Conservation (phyloP, 2,797 vertebrate species). For the Cynodonichthys magdalenae region DNA sequence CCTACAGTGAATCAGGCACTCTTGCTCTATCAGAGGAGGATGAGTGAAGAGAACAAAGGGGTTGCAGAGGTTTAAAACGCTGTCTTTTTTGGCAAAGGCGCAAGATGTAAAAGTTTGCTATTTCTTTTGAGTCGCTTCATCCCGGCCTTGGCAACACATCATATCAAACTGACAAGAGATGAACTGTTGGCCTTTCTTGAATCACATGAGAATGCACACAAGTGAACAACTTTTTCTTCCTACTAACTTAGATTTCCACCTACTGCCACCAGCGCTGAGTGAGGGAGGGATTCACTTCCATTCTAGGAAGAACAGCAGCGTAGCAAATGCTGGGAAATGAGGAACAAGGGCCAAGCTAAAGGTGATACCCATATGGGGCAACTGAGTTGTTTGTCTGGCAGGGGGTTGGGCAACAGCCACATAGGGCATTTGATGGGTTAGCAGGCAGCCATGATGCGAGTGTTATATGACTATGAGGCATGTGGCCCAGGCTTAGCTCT, state of each 20-base stretch:
- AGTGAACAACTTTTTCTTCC: constrained; percentile 54
- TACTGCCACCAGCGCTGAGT: constrained; percentile 45
- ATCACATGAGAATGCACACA: constrained; percentile 57
- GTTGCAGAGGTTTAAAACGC: constrained; percentile 70
- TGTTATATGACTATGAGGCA: constrained; percentile 76
- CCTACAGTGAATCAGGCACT: constrained; percentile 69
- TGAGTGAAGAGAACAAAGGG: constrained; percentile 76
- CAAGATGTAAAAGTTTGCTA: constrained; percentile 66
- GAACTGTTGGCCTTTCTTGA: constrained; percentile 63
- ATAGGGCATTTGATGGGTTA: constrained; percentile 45
- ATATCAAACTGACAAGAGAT: constrained; percentile 72
- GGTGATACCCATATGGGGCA: constrained; percentile 68
- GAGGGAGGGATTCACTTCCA: constrained; percentile 54
- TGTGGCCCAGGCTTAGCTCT: constrained; percentile 73
- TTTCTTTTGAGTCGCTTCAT: constrained; percentile 64
- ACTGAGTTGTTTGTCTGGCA: constrained; percentile 52
- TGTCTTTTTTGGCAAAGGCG: constrained; percentile 75
- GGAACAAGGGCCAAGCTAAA: constrained; percentile 42
- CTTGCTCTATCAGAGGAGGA: constrained; percentile 70
- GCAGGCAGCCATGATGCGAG: constrained; percentile 39
- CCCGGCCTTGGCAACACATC: constrained; percentile 68
- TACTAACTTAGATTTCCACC: constrained; percentile 59
- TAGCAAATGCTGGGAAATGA: constrained; percentile 28
- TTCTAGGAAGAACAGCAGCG: constrained; percentile 54
- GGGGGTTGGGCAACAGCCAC: constrained; percentile 41